Conservation (phyloP, 2,797 vertebrate genomes). For the Apogon hyalosoma region DNA sequence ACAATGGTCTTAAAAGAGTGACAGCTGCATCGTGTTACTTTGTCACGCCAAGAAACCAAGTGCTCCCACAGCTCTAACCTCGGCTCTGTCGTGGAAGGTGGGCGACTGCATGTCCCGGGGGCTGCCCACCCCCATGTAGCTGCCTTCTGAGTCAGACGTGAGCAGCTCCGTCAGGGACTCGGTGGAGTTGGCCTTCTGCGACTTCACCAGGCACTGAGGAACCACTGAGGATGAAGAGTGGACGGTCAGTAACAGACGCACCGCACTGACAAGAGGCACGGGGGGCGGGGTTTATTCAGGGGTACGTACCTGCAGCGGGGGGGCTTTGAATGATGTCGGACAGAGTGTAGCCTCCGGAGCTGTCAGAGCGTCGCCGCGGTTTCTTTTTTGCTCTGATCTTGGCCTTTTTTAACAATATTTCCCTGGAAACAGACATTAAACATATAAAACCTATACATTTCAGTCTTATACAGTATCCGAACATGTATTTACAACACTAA, state of each 20-base stretch:
- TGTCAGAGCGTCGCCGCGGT: slow-evolving; percentile 91
- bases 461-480: too few relatives aligned
- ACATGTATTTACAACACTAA: too few relatives aligned
- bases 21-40: background rate
- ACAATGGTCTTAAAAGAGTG: too few relatives aligned
- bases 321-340: slow-evolving; percentile 95
- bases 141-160: slow-evolving; percentile 97
- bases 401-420: slow-evolving; percentile 90
- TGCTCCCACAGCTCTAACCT: slow-evolving; percentile 73
- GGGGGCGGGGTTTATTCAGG: background rate
- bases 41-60: background rate
- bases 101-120: slow-evolving; percentile 94
- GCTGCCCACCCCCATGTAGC: slow-evolving; percentile 90
- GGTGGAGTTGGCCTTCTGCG: slow-evolving; percentile 88
- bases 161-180: slow-evolving; percentile 96
- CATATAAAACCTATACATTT: too few relatives aligned
- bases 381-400: slow-evolving; percentile 96
- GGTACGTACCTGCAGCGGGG: slow-evolving; percentile 86
- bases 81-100: slow-evolving; percentile 86
- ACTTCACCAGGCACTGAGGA: slow-evolving; percentile 82
- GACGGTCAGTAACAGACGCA: background rate
- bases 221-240: slow-evolving; percentile 51
- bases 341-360: slow-evolving; percentile 95
- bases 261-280: too few relatives aligned
- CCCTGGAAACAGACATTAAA: slow-evolving; percentile 76